Conservation (phyloP, 1,140 invertebrate species). For the Neodiprion fabricii region DNA sequence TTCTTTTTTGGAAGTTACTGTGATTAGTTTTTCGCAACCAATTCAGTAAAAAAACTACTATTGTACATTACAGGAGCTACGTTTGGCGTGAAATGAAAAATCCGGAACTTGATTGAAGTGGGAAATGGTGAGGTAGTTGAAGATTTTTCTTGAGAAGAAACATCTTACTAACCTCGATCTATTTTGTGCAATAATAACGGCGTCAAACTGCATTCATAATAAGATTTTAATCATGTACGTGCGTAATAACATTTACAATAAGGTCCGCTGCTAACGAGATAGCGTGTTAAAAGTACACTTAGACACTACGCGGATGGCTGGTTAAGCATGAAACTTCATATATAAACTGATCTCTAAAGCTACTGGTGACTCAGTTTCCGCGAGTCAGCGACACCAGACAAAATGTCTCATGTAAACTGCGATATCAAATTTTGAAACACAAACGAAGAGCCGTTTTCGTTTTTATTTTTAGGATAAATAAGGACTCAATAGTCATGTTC, state of each 20-base stretch:
- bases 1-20: too few species aligned
- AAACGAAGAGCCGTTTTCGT: too few species aligned
- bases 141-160: neutral
- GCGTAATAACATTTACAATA: constrained; percentile 1
- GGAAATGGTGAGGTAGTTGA: neutral
- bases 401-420: neutral
- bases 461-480: neutral
- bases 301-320: constrained; percentile 3
- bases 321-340: constrained; percentile 3
- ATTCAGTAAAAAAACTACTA: too few species aligned
- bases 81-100: neutral
- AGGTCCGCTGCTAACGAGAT: constrained; percentile 1
- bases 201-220: neutral
- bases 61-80: too few species aligned
- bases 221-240: neutral
- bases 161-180: neutral
- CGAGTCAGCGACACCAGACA: neutral
- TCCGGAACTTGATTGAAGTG: neutral
- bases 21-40: too few species aligned
- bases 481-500: neutral
- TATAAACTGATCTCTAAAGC: constrained; percentile 2
- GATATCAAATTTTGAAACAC: neutral
- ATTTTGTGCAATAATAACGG: neutral
- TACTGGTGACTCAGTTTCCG: neutral
- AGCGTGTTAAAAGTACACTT: constrained; percentile 1